Conservation (phyloP, 2,888 invertebrate species). For the Oegoconia quadripuncta region DNA sequence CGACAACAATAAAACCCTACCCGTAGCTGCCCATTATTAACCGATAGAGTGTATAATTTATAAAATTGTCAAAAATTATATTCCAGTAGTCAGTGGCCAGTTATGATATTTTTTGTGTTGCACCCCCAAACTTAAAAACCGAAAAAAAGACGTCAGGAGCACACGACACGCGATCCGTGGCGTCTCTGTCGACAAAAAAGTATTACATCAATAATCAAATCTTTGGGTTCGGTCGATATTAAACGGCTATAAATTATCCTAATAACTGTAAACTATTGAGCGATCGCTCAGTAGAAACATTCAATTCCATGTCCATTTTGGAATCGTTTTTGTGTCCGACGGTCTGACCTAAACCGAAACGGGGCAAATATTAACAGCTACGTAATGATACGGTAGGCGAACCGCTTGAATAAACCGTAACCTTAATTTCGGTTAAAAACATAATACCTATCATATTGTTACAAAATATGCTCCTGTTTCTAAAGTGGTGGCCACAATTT, state of each 20-base stretch:
- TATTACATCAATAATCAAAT: slow-evolving; percentile 69
- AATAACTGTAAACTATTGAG: slow-evolving; percentile 65
- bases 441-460: slow-evolving; percentile 12
- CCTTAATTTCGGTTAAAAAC: slow-evolving; percentile 27
- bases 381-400: slow-evolving; percentile 25
- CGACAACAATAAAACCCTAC: slow-evolving; percentile 36
- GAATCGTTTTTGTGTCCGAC: slow-evolving; percentile 26
- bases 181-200: slow-evolving; percentile 51
- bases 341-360: slow-evolving; percentile 42
- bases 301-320: slow-evolving; percentile 39
- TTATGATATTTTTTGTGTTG: slow-evolving; percentile 67
- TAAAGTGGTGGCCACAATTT: slow-evolving; percentile 10
- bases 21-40: slow-evolving; percentile 61
- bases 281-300: slow-evolving; percentile 29
- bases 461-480: slow-evolving; percentile 15
- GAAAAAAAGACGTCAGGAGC: slow-evolving; percentile 61
- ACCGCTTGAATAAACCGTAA: slow-evolving; percentile 23
- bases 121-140: slow-evolving; percentile 52
- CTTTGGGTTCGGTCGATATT: slow-evolving; percentile 63
- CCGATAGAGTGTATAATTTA: slow-evolving; percentile 70
- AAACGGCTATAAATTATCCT: slow-evolving; percentile 77
- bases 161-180: slow-evolving; percentile 75
- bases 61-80: slow-evolving; percentile 76
- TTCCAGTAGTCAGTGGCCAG: slow-evolving; percentile 76
- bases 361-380: slow-evolving; percentile 37